Percentiles rank a stretch among this genome's conserved stretches.
Conservation (phyloP, 2,888 invertebrate species). For the Nowickia ferox region DNA sequence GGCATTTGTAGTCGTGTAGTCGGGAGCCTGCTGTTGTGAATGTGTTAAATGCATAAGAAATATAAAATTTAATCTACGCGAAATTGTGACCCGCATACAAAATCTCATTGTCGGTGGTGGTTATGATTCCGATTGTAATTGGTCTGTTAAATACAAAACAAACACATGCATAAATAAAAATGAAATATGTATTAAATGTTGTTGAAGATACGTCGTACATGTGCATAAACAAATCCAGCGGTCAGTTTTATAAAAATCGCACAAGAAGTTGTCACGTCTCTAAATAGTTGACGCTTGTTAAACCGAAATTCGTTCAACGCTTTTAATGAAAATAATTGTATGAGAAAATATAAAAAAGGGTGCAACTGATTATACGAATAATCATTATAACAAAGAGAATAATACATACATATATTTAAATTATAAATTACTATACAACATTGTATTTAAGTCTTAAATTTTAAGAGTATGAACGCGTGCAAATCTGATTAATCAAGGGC, state of each 20-base stretch:
- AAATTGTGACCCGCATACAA: not conserved
- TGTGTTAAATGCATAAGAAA: too few relatives aligned
- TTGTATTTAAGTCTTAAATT: too few relatives aligned
- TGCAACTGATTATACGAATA: slow-evolving; percentile 30
- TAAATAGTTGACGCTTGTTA: slow-evolving; percentile 19
- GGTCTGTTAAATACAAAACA: slow-evolving; percentile 17
- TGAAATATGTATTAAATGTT: slow-evolving; percentile 12
- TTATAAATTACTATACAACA: too few relatives aligned
- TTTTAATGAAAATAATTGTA: slow-evolving; percentile 30
- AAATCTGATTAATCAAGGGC: slow-evolving; percentile 26
- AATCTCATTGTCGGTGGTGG: not conserved
- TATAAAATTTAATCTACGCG: too few relatives aligned
- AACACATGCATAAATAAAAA: not conserved
- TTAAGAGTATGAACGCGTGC: not conserved
- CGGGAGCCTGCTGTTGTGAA: too few relatives aligned
- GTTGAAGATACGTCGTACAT: slow-evolving; percentile 28
- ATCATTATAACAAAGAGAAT: not conserved
- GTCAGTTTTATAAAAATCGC: slow-evolving; percentile 66
- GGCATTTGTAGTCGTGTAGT: too few relatives aligned
- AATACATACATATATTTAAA: slow-evolving; percentile 4
- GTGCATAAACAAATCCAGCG: slow-evolving; percentile 41
- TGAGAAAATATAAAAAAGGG: slow-evolving; percentile 28
- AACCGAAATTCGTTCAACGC: not conserved
- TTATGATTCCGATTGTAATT: not conserved
- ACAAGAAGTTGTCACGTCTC: slow-evolving; percentile 59